Evolutionary conservation across 2,888 invertebrate species (phyloP), one percentile per base, ranked within the genome.

Genomic region (Brachyopa scutellaris): DNA sequence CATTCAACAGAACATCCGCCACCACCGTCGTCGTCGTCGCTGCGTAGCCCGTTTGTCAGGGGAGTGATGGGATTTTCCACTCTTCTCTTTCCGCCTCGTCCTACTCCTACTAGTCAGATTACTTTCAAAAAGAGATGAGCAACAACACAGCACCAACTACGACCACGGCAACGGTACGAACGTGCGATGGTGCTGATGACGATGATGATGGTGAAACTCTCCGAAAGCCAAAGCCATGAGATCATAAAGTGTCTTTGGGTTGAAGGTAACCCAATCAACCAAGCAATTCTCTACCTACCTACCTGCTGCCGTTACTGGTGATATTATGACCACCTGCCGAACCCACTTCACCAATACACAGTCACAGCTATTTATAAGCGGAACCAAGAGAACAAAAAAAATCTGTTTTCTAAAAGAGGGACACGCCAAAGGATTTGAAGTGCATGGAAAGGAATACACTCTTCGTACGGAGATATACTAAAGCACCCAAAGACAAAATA

Each of bases 201-300:
- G 40, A 33, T 45, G 67, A 61, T 23, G 76, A 64, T 82, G 77
- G 66, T 82, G 70, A 82, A 82, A 82, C 66, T 82, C 69, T 82
- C 45, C 67, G 73, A 83, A 83, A 78, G 83, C 83, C 78, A 83
- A 78, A 72, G 61, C 61, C 72, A 78, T 83, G 78, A 83, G 83
- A 83, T 83, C 72, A 83, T 67, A 72, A 72, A 77, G 59, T 77
- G 70, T 76, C 70, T 77, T 72, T 82, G 70, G 82, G 77, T 77
- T 77, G 82, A 82, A 82, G 82, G 82, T 53, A 82, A 82, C 82
- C 77, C 76, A 82, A 82, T 70, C 77, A 66, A 55, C 38, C 66
- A 77, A 77, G 45, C 55, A 64, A 70, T 66, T 61, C 53, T 61
- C 55, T 66, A 53, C 62, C 62, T 57, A 31, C 53, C 59, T 62